These are phyloP conservation scores for Ciconia nigra DNA, from an alignment of 2,797 vertebrate genomes.

Conservation along the genomic window DNA sequence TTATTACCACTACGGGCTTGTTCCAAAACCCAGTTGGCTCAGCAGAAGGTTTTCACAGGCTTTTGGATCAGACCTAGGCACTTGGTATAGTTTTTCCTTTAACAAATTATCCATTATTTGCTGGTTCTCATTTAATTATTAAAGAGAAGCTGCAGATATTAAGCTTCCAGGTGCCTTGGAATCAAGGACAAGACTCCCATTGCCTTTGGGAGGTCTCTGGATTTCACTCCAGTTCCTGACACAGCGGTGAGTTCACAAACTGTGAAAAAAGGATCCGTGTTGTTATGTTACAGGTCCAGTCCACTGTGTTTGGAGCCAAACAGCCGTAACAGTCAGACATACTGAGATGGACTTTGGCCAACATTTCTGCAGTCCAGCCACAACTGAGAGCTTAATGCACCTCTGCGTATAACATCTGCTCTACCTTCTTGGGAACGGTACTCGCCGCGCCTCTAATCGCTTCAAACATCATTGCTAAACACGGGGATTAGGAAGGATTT, in stretches of 20 bases:
- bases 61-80: not conserved
- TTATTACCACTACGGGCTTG: not conserved
- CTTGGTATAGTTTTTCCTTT: not conserved
- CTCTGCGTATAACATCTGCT: not conserved
- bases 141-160: not conserved
- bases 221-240: not conserved
- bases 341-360: not conserved
- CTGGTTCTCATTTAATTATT: not conserved
- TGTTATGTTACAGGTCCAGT: too few species aligned
- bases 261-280: accelerated
- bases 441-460: not conserved
- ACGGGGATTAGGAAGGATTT: not conserved
- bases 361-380: not conserved
- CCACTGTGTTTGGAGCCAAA: not conserved
- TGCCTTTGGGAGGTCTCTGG: not conserved
- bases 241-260: not conserved
- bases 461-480: not conserved
- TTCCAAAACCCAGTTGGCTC: not conserved
- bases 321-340: accelerated
- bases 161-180: not conserved
- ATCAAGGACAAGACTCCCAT: not conserved
- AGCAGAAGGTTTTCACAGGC: not conserved
- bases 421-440: not conserved
- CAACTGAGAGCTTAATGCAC: not conserved
- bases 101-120: not conserved